A percentile compares a stretch with the other conserved stretches of the same genome.
phyloP scores from a whole-genome alignment of 2,888 invertebrate species.

The Diabrotica balteata region DNA sequence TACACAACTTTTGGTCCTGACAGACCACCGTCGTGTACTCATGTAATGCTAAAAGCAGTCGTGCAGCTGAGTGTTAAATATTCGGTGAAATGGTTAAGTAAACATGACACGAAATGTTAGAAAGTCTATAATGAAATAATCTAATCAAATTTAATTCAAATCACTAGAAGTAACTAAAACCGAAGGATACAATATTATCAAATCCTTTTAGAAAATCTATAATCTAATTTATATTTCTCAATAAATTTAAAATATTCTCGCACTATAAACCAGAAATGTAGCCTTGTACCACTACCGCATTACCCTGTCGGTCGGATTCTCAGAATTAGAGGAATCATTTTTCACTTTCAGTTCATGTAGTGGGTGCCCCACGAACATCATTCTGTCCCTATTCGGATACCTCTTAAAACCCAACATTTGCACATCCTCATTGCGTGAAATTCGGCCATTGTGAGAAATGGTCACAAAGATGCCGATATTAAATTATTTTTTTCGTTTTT shows the following conservation, averaged over 20 bases:
- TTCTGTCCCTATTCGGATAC: constrained; percentile 20
- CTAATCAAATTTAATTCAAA: too few relatives aligned
- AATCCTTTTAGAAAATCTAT: too few relatives aligned
- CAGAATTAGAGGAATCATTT: constrained; percentile 50
- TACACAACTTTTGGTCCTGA: too few relatives aligned
- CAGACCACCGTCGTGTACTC: too few relatives aligned
- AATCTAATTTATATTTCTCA: too few relatives aligned
- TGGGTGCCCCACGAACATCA: constrained; percentile 43
- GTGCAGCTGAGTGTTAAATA: too few relatives aligned
- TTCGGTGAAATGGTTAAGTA: too few relatives aligned
- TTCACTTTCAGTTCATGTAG: constrained; percentile 49
- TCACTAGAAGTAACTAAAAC: too few relatives aligned
- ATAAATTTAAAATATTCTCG: constrained; percentile 1
- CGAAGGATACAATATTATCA: too few relatives aligned
- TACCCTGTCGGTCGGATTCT: constrained; percentile 35
- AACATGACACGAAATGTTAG: too few relatives aligned
- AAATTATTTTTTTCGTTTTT: constrained; percentile 44
- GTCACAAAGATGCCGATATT: constrained; percentile 50
- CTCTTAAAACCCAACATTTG: constrained; percentile 29
- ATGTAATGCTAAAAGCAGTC: too few relatives aligned
- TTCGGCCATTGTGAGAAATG: constrained; percentile 48
- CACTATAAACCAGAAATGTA: constrained; percentile 23
- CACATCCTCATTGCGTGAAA: constrained; percentile 48
- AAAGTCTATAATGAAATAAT: too few relatives aligned
- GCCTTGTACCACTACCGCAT: constrained; percentile 32